phyloP scores from a whole-genome alignment of 2,888 invertebrate species.

The Rosalia funebris region DNA sequence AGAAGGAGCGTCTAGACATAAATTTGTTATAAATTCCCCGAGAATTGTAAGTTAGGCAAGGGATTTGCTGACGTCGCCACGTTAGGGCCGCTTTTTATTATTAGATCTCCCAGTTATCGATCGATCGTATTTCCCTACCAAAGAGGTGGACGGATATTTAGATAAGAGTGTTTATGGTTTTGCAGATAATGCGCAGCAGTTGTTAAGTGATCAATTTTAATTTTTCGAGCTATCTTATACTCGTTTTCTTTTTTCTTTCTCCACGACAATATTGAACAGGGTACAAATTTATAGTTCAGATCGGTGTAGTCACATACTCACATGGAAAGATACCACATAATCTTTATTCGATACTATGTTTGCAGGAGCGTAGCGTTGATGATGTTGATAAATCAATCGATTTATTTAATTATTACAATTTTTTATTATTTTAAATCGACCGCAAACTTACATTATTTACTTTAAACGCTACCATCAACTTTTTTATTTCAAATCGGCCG shows the following conservation, averaged over 20 bases:
- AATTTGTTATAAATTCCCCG: slow-evolving; percentile 25
- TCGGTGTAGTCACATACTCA: too few species aligned
- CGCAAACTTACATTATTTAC: too few species aligned
- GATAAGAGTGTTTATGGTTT: slow-evolving; percentile 24
- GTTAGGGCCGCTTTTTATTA: slow-evolving; percentile 28
- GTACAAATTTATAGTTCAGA: too few species aligned
- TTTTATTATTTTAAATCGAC: too few species aligned
- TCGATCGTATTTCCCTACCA: slow-evolving; percentile 8
- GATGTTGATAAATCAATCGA: too few species aligned
- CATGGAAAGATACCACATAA: too few species aligned
- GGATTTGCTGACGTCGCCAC: slow-evolving; percentile 30
- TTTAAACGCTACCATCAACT: too few species aligned
- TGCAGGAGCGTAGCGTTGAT: too few species aligned
- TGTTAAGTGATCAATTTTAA: slow-evolving; percentile 19
- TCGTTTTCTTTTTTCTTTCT: background rate
- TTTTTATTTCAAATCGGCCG: too few species aligned
- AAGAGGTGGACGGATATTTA: slow-evolving; percentile 17
- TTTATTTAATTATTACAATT: too few species aligned
- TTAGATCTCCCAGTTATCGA: slow-evolving; percentile 26
- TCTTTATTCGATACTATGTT: too few species aligned
- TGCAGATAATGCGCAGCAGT: slow-evolving; percentile 10
- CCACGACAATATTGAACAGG: too few species aligned
- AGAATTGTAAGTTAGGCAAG: slow-evolving; percentile 31
- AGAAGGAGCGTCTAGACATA: slow-evolving; percentile 24
- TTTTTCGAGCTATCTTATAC: slow-evolving; percentile 5